Base-by-base conservation (phyloP, 2,888 invertebrate genomes). In the Nymphalis urticae region DNA sequence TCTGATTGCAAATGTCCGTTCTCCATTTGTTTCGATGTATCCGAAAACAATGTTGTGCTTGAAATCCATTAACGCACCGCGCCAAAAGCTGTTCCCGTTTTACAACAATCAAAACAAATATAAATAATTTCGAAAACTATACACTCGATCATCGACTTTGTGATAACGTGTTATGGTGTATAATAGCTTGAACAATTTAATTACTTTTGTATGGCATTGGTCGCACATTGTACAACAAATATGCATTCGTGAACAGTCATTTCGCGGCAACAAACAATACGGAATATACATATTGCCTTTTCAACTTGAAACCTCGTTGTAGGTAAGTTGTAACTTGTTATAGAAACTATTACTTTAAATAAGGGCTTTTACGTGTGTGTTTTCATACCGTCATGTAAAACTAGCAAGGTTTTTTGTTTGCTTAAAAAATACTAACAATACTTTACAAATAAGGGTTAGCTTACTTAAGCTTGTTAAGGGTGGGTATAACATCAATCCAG, bases 41-140 rank as follows among this genome's bases (percentile, higher is more conserved):
- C 76, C 78, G 81, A 85, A 86, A 87, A 90, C 90, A 90, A 87
- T 89, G 88, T 88, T 80, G 85, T 79, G 79, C 86, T 87, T 82
- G 76, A 84, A 89, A 88, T 82, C 90, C 90, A 90, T 90, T 90
- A 90, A 79, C 80, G 80, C 76, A 76, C 75, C 73, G 77, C 79
- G 77, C 77, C 80, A 77, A 82, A 83, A 81, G 81, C 83, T 78
- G 78, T 80, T 78, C 80, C 82, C 80, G 81, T 82, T 79, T 82
- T 78, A 81, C 79, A 78, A 80, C 32, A 8, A 27, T 21, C 64
- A 36, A 53, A 53, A 63, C 42, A 24, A 42, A 13, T n/a, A 62
- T 47, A 68, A 54, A 50, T 48, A 53, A 32, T 32, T 16, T 7
- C n/a, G 1, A 27, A 42, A 66, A 54, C 21, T 19, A 17, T 10